These are phyloP conservation scores for Polypedilum vanderplanki DNA, from an alignment of 1,140 invertebrate species.

Conservation along the genomic window DNA sequence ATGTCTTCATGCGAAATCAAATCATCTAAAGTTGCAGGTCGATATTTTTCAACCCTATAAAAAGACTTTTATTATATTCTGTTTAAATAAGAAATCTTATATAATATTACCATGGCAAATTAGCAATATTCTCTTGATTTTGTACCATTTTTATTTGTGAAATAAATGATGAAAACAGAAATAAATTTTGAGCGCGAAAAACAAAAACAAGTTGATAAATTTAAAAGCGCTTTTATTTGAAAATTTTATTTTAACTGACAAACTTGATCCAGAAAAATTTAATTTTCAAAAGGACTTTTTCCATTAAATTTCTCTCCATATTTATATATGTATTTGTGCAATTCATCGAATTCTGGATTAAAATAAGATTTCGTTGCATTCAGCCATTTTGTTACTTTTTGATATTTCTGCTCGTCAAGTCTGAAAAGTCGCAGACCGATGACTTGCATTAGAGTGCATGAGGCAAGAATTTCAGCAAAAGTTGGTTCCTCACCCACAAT, in stretches of 20 bases:
- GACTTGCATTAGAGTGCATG: constrained; percentile 79
- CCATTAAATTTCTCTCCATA: constrained; percentile 22
- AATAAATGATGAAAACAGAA: background rate
- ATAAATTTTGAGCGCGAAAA: no score
- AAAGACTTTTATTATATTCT: constrained; percentile 36
- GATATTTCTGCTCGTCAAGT: background rate
- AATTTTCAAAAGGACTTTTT: background rate
- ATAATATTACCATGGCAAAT: constrained; percentile 49
- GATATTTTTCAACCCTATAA: constrained; percentile 95
- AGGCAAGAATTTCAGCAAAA: constrained; percentile 71
- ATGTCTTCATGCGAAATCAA: constrained; percentile 97
- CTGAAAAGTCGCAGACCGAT: constrained; percentile 31
- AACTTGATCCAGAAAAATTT: no score
- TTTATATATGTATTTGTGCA: background rate
- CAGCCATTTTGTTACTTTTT: background rate
- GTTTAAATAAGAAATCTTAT: constrained; percentile 4
- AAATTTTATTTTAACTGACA: no score
- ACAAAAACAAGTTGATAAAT: no score
- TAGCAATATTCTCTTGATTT: constrained; percentile 39
- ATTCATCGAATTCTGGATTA: background rate
- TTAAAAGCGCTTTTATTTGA: no score
- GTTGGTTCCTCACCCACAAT: constrained; percentile 59
- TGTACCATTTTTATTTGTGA: constrained; percentile 14
- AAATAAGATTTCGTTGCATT: background rate
- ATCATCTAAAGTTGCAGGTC: constrained; percentile 83